A percentile compares a stretch with the other conserved stretches of the same genome.
phyloP scores from a whole-genome alignment of 2,113 vertebrate genomes.

The Microcebus murinus region DNA sequence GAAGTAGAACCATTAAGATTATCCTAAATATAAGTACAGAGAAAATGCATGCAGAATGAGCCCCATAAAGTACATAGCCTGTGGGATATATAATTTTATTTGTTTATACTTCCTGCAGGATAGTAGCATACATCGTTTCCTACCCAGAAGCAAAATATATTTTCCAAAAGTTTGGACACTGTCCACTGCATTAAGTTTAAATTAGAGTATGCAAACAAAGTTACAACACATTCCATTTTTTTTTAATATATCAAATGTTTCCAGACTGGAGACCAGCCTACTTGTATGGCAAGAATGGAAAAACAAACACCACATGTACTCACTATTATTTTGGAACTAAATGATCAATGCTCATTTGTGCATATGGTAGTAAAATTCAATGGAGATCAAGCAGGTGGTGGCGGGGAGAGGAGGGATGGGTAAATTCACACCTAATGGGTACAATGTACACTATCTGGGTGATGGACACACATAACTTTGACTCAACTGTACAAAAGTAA shows the following conservation, averaged over 20 bases:
- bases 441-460: no score
- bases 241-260: slow-evolving; percentile 84
- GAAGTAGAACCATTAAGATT: slow-evolving; percentile 50
- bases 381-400: no score
- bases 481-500: no score
- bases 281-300: no score
- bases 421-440: no score
- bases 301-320: no score
- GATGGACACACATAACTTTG: no score
- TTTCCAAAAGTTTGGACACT: slow-evolving; percentile 80
- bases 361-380: no score
- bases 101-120: slow-evolving; percentile 75
- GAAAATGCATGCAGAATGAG: slow-evolving; percentile 75
- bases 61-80: slow-evolving; percentile 71
- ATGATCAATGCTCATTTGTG: no score
- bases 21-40: slow-evolving; percentile 52
- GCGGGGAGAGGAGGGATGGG: no score
- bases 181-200: slow-evolving; percentile 81
- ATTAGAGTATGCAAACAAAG: slow-evolving; percentile 75
- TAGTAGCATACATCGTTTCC: slow-evolving; percentile 67
- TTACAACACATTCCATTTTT: slow-evolving; percentile 82
- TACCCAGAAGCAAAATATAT: slow-evolving; percentile 70
- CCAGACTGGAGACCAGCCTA: background rate
- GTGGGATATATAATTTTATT: slow-evolving; percentile 76
- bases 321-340: no score